Evolutionary conservation across 92 coral and sea anemone species (phyloP).

Genomic region (Epizoanthus ramosus): DNA sequence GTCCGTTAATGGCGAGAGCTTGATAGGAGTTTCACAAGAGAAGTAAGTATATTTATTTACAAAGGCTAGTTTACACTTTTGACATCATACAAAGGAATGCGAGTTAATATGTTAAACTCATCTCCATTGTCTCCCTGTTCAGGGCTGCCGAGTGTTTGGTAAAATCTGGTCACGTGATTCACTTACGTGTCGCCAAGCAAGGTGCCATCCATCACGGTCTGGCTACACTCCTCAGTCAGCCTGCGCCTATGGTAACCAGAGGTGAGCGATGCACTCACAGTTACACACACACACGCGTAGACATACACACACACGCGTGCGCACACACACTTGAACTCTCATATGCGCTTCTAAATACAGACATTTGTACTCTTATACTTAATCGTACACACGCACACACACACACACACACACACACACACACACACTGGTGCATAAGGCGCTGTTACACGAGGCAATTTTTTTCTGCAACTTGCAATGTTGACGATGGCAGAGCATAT

Average conservation of each 20-base stretch:
- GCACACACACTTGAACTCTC: too few species aligned
- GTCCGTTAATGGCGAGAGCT: slow-evolving; percentile 90
- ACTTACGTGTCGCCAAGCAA: slow-evolving; percentile 74
- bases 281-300: too few species aligned
- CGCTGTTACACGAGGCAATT: too few species aligned
- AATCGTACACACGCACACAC: too few species aligned
- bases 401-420: too few species aligned
- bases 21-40: slow-evolving; percentile 94
- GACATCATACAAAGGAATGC: not conserved
- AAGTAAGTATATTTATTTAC: slow-evolving; percentile 56
- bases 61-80: not conserved
- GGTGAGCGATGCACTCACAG: slow-evolving; percentile 45
- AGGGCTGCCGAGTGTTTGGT: slow-evolving; percentile 96
- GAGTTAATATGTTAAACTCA: not conserved
- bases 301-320: too few species aligned
- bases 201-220: slow-evolving; percentile 93
- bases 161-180: slow-evolving; percentile 78
- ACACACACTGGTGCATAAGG: too few species aligned
- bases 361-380: too few species aligned
- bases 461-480: too few species aligned
- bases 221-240: slow-evolving; percentile 81
- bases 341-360: too few species aligned
- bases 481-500: too few species aligned
- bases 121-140: not conserved
- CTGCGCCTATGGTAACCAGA: slow-evolving; percentile 67